Evolutionary conservation across 2,113 vertebrate species (phyloP).

Genomic region (Anguilla rostrata): DNA sequence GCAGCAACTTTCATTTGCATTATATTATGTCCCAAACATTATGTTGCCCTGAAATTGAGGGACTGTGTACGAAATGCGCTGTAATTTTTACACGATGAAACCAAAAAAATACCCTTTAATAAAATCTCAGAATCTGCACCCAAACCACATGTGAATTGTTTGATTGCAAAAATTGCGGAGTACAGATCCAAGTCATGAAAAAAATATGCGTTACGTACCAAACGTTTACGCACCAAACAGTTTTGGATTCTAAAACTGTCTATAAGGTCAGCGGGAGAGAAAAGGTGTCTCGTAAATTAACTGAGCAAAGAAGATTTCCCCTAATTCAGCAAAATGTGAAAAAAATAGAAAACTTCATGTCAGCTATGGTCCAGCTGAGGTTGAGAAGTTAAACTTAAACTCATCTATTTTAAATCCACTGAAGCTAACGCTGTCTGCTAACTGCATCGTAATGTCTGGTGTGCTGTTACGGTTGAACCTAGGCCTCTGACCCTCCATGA

Average conservation of each 20-base stretch:
- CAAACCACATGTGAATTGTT: too few species aligned
- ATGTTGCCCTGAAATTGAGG: too few species aligned
- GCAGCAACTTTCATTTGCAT: too few species aligned
- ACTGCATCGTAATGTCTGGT: neutral
- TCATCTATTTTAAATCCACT: neutral
- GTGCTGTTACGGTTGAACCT: neutral
- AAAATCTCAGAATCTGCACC: too few species aligned
- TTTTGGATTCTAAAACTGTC: neutral
- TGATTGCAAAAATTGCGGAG: too few species aligned
- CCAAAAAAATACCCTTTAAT: too few species aligned
- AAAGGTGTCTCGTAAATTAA: neutral
- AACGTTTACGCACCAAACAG: too few species aligned
- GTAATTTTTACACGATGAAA: too few species aligned
- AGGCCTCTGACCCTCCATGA: neutral
- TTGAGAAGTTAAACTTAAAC: neutral
- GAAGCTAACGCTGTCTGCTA: neutral
- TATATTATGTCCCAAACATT: too few species aligned
- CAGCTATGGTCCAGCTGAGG: neutral
- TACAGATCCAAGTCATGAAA: neutral
- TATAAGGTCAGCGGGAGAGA: neutral
- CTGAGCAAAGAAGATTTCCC: neutral
- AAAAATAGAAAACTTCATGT: neutral
- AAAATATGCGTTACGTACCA: too few species aligned
- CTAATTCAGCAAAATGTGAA: neutral
- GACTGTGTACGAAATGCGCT: too few species aligned